A percentile compares a stretch with the other conserved stretches of the same genome.
These are phyloP conservation scores for Ryuthela nishihirai DNA, from an alignment of 2,888 invertebrate species.

Conservation along the genomic window DNA sequence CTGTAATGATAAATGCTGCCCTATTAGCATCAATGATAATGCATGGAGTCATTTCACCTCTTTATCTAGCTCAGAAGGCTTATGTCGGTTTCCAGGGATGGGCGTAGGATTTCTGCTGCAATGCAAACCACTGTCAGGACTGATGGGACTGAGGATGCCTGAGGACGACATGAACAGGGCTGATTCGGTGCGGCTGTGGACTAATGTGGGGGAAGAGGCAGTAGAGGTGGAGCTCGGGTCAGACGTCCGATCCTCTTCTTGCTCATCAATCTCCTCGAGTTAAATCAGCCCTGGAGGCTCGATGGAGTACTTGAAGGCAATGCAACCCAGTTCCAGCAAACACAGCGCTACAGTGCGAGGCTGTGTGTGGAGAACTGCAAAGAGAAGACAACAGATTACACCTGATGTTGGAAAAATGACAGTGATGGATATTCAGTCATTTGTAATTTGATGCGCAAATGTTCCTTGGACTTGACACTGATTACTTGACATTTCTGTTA, in stretches of 20 bases:
- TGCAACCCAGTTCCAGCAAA: constrained; percentile 74
- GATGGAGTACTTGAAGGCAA: constrained; percentile 66
- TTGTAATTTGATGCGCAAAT: no score
- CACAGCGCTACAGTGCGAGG: constrained; percentile 78
- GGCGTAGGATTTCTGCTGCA: no score
- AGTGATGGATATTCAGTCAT: no score
- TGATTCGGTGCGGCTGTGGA: neutral
- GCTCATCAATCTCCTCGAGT: constrained; percentile 71
- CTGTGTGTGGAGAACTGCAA: constrained; percentile 71
- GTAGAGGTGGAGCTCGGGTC: neutral
- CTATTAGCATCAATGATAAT: no score
- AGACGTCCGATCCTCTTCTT: neutral
- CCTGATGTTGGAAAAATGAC: no score
- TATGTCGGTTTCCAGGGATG: neutral
- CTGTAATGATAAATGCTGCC: no score
- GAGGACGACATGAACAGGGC: no score
- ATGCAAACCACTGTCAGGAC: no score
- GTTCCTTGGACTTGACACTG: no score
- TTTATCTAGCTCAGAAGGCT: constrained; percentile 63
- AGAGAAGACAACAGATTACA: constrained; percentile 5
- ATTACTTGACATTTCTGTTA: no score
- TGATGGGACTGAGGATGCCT: no score
- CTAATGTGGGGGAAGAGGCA: neutral
- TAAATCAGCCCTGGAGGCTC: constrained; percentile 78
- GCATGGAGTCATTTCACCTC: constrained; percentile 46